phyloP scores from a whole-genome alignment of 2,113 vertebrate genomes.

The Thomomys bottae region DNA sequence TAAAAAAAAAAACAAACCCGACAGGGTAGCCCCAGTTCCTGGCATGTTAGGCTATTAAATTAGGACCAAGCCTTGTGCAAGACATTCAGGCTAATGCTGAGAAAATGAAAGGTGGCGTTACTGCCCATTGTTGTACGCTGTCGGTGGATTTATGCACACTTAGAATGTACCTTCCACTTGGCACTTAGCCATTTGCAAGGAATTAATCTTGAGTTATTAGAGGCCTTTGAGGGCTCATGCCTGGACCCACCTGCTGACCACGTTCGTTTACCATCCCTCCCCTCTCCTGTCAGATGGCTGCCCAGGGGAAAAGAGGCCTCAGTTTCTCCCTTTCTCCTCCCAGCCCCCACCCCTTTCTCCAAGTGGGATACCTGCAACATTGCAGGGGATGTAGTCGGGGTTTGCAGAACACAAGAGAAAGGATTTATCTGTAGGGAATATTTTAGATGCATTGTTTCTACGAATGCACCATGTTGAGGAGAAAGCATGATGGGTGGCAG shows the following conservation, averaged over 20 bases:
- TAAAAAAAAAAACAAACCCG: conserved; percentile 52
- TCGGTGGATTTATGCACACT: conserved; percentile 32
- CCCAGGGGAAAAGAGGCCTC: neutral
- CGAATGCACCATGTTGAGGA: neutral
- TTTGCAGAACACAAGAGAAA: conserved; percentile 40
- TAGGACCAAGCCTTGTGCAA: conserved; percentile 43
- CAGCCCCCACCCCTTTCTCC: neutral
- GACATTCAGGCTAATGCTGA: conserved; percentile 55
- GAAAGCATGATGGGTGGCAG: neutral
- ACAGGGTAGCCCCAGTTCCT: neutral
- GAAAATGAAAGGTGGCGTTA: conserved; percentile 64
- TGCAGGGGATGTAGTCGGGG: neutral
- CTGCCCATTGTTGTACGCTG: conserved; percentile 34
- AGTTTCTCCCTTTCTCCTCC: neutral
- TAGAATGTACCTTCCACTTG: conserved; percentile 9
- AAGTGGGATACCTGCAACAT: neutral
- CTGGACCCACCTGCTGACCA: conserved; percentile 38
- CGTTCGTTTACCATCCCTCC: conserved; percentile 29
- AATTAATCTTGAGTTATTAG: conserved; percentile 63
- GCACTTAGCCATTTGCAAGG: conserved; percentile 38
- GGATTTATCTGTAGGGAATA: neutral
- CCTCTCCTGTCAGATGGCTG: neutral
- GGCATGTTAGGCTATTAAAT: conserved; percentile 25
- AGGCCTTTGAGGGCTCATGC: conserved; percentile 21
- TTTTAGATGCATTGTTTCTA: neutral